These are phyloP conservation scores for Oceanodroma leucorhoa DNA, from an alignment of 2,797 vertebrate genomes.

Conservation along the genomic window DNA sequence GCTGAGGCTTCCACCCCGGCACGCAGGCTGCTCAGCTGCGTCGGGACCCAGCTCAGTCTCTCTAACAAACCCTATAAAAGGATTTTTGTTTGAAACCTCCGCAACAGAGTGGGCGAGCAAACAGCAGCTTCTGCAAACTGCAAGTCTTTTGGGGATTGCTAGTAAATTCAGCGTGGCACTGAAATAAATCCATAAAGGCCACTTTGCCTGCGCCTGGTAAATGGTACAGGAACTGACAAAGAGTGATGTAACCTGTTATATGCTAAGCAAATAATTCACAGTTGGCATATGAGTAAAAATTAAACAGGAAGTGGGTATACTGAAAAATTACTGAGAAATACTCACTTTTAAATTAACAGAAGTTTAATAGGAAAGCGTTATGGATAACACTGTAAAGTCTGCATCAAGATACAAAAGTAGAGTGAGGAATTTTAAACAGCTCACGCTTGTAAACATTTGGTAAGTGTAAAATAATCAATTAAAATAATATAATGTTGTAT, in stretches of 20 bases:
- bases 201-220: neutral
- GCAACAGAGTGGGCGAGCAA: neutral
- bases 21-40: neutral
- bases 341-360: neutral
- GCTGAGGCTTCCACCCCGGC: neutral
- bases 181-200: neutral
- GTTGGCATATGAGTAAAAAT: neutral
- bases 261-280: accelerated
- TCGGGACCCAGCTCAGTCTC: neutral
- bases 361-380: neutral
- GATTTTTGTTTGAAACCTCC: neutral
- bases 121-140: neutral
- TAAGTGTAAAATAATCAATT: neutral
- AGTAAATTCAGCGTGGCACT: neutral
- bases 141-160: neutral
- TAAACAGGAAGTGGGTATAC: too few relatives aligned
- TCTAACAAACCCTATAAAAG: neutral
- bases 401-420: neutral
- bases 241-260: neutral
- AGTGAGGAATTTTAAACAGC: neutral
- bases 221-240: neutral
- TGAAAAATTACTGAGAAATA: neutral
- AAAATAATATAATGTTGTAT: neutral
- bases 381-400: neutral
- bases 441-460: neutral